phyloP scores from a whole-genome alignment of 2,113 vertebrate genomes.

The Camelus bactrianus region DNA sequence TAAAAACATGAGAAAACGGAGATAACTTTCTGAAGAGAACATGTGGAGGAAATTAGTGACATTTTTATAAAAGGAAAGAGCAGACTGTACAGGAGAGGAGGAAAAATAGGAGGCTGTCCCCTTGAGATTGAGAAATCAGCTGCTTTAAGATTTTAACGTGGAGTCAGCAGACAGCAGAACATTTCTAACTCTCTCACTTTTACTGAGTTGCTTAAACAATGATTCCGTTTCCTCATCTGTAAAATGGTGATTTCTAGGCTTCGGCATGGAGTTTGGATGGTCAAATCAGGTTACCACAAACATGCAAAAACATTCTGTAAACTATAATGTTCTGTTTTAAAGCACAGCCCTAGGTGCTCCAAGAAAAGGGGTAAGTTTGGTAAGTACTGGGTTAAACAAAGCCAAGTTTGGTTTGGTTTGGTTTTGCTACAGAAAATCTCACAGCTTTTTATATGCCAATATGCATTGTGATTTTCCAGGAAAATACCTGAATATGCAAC shows the following conservation, averaged over 20 bases:
- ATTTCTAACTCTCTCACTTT: neutral
- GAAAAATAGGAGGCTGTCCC: neutral
- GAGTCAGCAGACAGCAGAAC: neutral
- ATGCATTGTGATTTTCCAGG: neutral
- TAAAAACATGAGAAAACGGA: neutral
- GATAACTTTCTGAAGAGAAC: neutral
- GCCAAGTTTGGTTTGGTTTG: neutral
- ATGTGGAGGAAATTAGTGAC: neutral
- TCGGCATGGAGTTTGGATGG: neutral
- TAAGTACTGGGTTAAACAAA: neutral
- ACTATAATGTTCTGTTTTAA: neutral
- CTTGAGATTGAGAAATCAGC: neutral
- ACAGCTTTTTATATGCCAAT: constrained; percentile 27
- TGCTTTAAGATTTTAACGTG: constrained; percentile 2
- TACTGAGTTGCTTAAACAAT: neutral
- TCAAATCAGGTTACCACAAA: neutral
- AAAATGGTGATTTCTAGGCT: neutral
- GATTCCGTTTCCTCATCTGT: neutral
- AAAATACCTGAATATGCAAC: constrained; percentile 14
- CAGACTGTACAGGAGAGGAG: neutral
- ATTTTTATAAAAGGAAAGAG: constrained; percentile 22
- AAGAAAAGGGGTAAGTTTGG: neutral
- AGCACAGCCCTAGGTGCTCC: neutral
- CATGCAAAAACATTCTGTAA: neutral
- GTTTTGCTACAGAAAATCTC: neutral